A percentile compares a stretch with the other conserved stretches of the same genome.
Conservation (phyloP, 2,113 vertebrate genomes). For the Anseranas semipalmata region DNA sequence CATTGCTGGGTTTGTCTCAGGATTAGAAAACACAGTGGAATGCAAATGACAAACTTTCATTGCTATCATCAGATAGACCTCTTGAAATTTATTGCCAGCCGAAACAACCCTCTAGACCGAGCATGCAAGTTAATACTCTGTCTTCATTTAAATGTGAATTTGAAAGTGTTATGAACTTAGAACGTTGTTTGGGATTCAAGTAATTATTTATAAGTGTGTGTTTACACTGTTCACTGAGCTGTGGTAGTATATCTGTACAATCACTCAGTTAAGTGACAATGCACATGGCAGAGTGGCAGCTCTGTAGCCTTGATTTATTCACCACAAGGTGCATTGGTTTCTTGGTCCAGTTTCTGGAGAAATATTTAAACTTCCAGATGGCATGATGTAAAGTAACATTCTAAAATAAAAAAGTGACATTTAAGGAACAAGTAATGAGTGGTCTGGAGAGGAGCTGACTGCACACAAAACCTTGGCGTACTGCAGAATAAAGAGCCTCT, state of each 20-base stretch:
- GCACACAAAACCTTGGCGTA: background rate
- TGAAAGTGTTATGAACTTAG: background rate
- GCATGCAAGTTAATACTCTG: background rate
- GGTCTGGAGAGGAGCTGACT: background rate
- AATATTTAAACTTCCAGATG: slow-evolving; percentile 52
- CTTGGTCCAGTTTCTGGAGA: slow-evolving; percentile 21
- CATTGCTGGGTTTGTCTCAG: background rate
- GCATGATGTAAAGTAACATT: background rate
- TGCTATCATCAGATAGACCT: background rate
- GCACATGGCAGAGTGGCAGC: background rate
- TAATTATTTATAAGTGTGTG: background rate
- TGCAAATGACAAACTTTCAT: background rate
- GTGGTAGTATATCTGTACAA: background rate
- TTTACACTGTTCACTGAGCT: background rate
- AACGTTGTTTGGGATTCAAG: background rate
- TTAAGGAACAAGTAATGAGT: background rate
- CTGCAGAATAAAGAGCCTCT: background rate
- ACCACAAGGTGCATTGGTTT: slow-evolving; percentile 22
- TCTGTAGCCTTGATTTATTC: slow-evolving; percentile 44
- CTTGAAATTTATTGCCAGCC: background rate
- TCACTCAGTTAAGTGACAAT: background rate
- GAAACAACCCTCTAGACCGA: background rate
- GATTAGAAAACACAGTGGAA: background rate
- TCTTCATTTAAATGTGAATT: background rate
- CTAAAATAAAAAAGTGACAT: slow-evolving; percentile 8